A percentile compares a stretch with the other conserved stretches of the same genome.
Evolutionary conservation across 1,140 invertebrate genomes (phyloP).

Genomic region (Heliothis subflexa): DNA sequence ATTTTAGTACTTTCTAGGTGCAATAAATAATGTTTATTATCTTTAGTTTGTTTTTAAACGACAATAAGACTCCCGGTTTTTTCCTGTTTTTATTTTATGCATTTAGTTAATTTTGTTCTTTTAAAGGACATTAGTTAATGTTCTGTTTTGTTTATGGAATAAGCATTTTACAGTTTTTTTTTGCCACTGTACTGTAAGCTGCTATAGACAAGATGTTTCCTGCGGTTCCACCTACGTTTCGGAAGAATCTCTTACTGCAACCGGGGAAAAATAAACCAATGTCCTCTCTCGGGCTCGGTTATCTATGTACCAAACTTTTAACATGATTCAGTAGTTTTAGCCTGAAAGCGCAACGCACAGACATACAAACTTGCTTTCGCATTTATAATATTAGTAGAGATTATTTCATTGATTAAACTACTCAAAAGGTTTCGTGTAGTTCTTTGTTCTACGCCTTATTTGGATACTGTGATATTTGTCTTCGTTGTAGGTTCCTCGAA

Average conservation of each 20-base stretch:
- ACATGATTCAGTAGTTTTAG: too few species aligned
- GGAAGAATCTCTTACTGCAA: too few species aligned
- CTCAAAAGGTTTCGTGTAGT: neutral
- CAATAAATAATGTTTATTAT: slow-evolving; percentile 55
- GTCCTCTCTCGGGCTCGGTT: too few species aligned
- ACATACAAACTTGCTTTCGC: too few species aligned
- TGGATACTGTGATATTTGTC: slow-evolving; percentile 1
- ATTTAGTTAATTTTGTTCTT: neutral
- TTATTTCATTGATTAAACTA: too few species aligned
- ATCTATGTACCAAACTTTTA: too few species aligned
- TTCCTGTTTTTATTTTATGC: neutral
- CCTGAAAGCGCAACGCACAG: too few species aligned
- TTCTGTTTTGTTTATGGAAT: neutral
- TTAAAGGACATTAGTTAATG: neutral
- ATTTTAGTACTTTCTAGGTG: slow-evolving; percentile 50
- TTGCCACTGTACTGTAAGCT: too few species aligned
- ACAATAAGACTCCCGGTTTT: neutral
- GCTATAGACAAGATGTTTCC: too few species aligned
- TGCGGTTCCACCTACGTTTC: too few species aligned
- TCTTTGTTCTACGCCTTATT: slow-evolving; percentile 2
- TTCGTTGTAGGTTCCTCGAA: neutral
- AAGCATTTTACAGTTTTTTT: neutral
- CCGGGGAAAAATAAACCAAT: too few species aligned
- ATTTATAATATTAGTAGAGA: too few species aligned
- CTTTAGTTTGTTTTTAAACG: slow-evolving; percentile 22